phyloP scores from a whole-genome alignment of 2,113 vertebrate genomes.

The Ahaetulla prasina region DNA sequence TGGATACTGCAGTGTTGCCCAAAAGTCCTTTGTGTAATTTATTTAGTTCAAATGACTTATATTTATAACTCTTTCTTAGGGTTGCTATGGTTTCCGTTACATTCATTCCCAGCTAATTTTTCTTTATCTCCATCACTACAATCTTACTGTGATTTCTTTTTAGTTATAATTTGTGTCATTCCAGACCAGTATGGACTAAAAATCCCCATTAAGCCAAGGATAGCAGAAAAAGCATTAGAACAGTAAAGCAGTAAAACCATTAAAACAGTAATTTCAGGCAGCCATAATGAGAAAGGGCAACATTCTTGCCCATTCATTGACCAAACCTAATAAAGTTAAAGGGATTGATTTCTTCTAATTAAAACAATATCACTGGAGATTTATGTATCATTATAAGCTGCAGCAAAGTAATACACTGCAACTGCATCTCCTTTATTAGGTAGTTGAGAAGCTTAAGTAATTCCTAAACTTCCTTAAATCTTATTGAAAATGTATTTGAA shows the following conservation, averaged over 20 bases:
- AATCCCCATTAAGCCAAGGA: conserved; percentile 34
- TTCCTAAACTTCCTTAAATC: too few relatives aligned
- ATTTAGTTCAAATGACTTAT: conserved; percentile 21
- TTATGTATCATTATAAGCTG: background rate
- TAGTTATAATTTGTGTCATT: conserved; percentile 43
- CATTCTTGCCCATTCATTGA: conserved; percentile 10
- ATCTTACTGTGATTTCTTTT: conserved; percentile 37
- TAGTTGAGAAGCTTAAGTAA: too few relatives aligned
- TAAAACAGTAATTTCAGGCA: conserved; percentile 48
- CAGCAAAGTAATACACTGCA: background rate
- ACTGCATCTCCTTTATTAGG: background rate
- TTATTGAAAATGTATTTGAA: too few relatives aligned
- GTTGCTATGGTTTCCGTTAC: conserved; percentile 53
- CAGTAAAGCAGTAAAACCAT: conserved; percentile 29
- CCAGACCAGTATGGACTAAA: conserved; percentile 39
- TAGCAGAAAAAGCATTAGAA: conserved; percentile 34
- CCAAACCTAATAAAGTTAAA: conserved; percentile 33
- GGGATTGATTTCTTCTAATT: background rate
- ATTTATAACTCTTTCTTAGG: conserved; percentile 47
- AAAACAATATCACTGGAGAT: background rate
- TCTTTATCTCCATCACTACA: conserved; percentile 53
- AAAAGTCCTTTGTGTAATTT: conserved; percentile 37
- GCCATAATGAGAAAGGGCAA: conserved; percentile 41
- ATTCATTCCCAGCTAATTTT: background rate
- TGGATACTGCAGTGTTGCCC: background rate